Percentiles rank a stretch among this genome's conserved stretches.
These are phyloP conservation scores for Triplophysa tibetana DNA, from an alignment of 2,113 vertebrate genomes.

Conservation along the genomic window DNA sequence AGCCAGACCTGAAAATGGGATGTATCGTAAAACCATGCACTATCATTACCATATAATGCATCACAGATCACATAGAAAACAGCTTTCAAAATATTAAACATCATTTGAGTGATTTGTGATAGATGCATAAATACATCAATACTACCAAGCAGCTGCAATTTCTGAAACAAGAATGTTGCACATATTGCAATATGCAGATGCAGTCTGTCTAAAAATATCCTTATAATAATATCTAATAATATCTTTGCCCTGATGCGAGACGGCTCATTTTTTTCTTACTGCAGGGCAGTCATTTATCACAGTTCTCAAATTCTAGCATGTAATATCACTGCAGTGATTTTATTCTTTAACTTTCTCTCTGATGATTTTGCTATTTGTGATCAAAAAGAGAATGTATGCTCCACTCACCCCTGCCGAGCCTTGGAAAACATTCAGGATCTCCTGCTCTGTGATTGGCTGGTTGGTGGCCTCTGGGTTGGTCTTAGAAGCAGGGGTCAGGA, in stretches of 20 bases:
- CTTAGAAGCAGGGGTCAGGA: constrained; percentile 96
- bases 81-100: not conserved
- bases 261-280: not conserved
- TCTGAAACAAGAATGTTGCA: not conserved
- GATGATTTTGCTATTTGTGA: not conserved
- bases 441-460: constrained; percentile 95
- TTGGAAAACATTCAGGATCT: constrained; percentile 92
- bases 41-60: not conserved
- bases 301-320: not conserved
- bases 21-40: not conserved
- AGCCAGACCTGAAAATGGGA: not conserved
- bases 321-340: not conserved
- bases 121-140: not conserved
- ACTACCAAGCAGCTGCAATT: not conserved
- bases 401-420: constrained; percentile 80
- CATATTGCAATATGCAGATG: constrained; percentile 5
- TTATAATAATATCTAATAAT: constrained; percentile 6
- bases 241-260: not conserved
- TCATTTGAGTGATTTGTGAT: not conserved
- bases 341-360: not conserved
- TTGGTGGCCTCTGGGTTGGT: constrained; percentile 98
- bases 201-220: constrained; percentile 10
- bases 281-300: constrained; percentile 10
- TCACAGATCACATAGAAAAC: not conserved
- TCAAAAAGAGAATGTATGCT: not conserved